These are phyloP conservation scores for Eudasyphora cyanicolor DNA, from an alignment of 2,888 invertebrate genomes.

Conservation along the genomic window DNA sequence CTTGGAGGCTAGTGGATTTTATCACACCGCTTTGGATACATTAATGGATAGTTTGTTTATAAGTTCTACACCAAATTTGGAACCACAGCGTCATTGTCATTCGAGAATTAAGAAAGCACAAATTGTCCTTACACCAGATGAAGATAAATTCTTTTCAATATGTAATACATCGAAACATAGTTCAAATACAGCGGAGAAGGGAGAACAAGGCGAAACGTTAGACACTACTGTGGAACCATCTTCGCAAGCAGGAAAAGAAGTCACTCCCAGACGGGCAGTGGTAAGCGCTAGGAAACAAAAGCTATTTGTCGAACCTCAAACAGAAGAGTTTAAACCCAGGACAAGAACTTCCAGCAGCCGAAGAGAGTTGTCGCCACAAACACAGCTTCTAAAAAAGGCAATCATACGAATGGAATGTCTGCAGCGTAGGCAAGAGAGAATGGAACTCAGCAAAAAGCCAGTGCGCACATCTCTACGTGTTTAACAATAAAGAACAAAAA, in stretches of 20 bases:
- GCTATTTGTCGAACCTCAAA: slow-evolving; percentile 38
- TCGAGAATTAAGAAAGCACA: neutral
- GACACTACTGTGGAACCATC: neutral
- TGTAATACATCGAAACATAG: slow-evolving; percentile 44
- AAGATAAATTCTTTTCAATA: slow-evolving; percentile 49
- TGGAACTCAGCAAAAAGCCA: slow-evolving; percentile 63
- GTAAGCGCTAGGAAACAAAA: slow-evolving; percentile 24
- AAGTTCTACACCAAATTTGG: slow-evolving; percentile 39
- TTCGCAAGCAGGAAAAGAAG: neutral
- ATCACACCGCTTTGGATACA: slow-evolving; percentile 49
- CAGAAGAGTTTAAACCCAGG: slow-evolving; percentile 47
- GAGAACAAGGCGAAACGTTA: no score
- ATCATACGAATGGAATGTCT: slow-evolving; percentile 65
- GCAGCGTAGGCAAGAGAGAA: slow-evolving; percentile 67
- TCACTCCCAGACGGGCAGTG: slow-evolving; percentile 51
- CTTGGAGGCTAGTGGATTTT: slow-evolving; percentile 45
- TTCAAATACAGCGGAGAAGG: neutral
- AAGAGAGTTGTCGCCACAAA: slow-evolving; percentile 67
- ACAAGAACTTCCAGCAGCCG: slow-evolving; percentile 64
- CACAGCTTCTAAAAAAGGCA: slow-evolving; percentile 57
- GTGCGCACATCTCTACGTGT: slow-evolving; percentile 63
- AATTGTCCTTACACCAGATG: neutral
- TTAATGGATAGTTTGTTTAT: slow-evolving; percentile 49
- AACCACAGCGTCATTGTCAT: slow-evolving; percentile 17
- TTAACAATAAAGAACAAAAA: slow-evolving; percentile 10